Percentiles rank a stretch among this genome's conserved stretches.
Evolutionary conservation across 1,140 invertebrate species (phyloP).

Genomic region (Heliconius melpomene): DNA sequence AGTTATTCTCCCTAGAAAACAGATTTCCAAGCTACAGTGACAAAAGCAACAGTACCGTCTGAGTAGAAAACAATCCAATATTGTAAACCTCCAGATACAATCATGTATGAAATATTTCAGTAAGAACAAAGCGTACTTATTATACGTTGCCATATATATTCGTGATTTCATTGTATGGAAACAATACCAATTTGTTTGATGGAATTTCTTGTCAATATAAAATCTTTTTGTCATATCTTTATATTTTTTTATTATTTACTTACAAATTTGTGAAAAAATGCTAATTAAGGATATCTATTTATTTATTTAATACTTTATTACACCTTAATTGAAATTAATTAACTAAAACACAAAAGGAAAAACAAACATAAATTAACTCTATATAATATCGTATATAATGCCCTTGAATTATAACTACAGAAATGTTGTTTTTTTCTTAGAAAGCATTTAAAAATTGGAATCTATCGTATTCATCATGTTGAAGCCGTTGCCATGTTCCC

Average conservation of each 20-base stretch:
- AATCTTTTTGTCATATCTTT: neutral
- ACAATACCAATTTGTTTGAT: neutral
- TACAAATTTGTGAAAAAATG: neutral
- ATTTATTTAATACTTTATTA: no score
- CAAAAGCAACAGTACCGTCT: neutral
- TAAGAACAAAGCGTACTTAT: slow-evolving; percentile 2
- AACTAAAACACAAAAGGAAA: no score
- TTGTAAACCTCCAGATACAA: neutral
- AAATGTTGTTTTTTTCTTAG: no score
- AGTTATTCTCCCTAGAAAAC: neutral
- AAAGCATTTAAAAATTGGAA: no score
- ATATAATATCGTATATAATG: no score
- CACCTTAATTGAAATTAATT: no score
- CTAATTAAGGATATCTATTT: no score
- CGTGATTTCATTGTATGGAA: neutral
- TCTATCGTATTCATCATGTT: no score
- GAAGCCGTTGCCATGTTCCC: no score
- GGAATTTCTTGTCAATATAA: neutral
- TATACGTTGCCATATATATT: neutral
- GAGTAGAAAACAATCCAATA: slow-evolving; percentile 9
- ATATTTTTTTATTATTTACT: neutral
- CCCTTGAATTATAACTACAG: no score
- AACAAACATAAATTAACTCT: no score
- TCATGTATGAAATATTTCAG: neutral
- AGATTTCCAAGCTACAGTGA: neutral